Conservation (phyloP, 2,888 invertebrate species). For the Euzophera pinguis region DNA sequence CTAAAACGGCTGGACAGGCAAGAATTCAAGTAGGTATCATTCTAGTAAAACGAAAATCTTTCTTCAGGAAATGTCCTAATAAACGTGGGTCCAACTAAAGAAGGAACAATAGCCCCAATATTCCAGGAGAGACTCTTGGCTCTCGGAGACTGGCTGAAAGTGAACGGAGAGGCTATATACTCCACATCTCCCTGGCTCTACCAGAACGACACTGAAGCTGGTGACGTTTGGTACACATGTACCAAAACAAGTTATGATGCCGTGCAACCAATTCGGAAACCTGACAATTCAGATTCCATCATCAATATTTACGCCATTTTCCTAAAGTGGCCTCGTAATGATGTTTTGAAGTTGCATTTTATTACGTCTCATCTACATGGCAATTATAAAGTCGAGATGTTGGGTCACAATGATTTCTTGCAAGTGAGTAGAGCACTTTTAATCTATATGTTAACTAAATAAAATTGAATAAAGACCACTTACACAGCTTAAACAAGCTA, state of each 20-base stretch:
- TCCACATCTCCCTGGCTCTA: slow-evolving; percentile 86
- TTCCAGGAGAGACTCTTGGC: slow-evolving; percentile 90
- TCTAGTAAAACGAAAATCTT: neutral
- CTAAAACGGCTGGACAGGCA: too few relatives aligned
- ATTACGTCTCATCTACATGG: slow-evolving; percentile 41
- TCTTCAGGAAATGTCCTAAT: slow-evolving; percentile 86
- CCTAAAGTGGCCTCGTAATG: slow-evolving; percentile 84
- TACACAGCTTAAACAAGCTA: too few relatives aligned
- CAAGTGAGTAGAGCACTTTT: slow-evolving; percentile 5
- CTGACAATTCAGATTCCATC: slow-evolving; percentile 32
- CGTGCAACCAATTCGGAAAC: slow-evolving; percentile 34
- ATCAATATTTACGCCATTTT: slow-evolving; percentile 83
- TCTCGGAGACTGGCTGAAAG: slow-evolving; percentile 88
- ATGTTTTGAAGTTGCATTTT: slow-evolving; percentile 55
- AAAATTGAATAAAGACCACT: too few relatives aligned
- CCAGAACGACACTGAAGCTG: slow-evolving; percentile 89
- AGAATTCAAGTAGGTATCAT: too few relatives aligned
- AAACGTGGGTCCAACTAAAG: slow-evolving; percentile 94
- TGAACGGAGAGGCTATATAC: slow-evolving; percentile 95
- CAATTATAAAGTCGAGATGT: slow-evolving; percentile 39
- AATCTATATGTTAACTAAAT: too few relatives aligned
- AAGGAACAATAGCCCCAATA: slow-evolving; percentile 91
- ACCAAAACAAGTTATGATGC: slow-evolving; percentile 40
- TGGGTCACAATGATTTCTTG: slow-evolving; percentile 45
- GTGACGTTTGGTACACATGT: slow-evolving; percentile 87